Evolutionary conservation across 53 echinoderm and acorn worm species (phyloP).

Genomic region (Henricia sp.): DNA sequence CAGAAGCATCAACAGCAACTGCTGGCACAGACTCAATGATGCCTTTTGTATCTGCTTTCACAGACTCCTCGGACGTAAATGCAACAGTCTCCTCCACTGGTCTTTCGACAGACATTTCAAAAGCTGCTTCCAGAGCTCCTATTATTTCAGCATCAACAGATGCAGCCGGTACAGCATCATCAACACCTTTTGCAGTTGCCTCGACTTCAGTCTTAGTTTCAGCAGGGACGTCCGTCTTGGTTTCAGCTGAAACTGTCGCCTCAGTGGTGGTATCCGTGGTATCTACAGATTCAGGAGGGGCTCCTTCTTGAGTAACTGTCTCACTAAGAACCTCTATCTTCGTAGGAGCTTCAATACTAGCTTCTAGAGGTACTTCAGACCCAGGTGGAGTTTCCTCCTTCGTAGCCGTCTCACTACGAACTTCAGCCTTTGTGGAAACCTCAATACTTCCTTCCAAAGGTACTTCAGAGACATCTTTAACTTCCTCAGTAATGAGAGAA

Average conservation of each 20-base stretch:
- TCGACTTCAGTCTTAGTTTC: conserved; percentile 6
- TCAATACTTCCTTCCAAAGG: neutral
- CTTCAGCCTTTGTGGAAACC: no score
- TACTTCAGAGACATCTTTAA: neutral
- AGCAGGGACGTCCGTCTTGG: neutral
- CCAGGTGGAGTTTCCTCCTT: no score
- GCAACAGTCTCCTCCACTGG: neutral
- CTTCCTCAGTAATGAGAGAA: neutral
- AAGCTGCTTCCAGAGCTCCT: neutral
- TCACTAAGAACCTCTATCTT: no score
- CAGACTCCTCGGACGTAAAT: conserved; percentile 2
- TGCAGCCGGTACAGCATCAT: neutral
- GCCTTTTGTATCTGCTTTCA: no score
- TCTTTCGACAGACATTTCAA: neutral
- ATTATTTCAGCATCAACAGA: neutral
- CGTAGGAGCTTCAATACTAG: neutral
- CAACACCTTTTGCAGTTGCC: neutral
- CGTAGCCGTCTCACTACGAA: no score
- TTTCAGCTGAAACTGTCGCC: conserved; percentile 7
- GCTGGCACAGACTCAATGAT: neutral
- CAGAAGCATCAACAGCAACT: neutral
- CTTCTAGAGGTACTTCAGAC: neutral
- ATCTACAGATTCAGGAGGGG: no score
- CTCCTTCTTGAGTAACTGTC: no score
- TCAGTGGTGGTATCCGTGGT: neutral